Evolutionary conservation across 2,113 vertebrate species (phyloP), one percentile per base, ranked within the genome.

Genomic region (Tretioscincus oriximinensis): DNA sequence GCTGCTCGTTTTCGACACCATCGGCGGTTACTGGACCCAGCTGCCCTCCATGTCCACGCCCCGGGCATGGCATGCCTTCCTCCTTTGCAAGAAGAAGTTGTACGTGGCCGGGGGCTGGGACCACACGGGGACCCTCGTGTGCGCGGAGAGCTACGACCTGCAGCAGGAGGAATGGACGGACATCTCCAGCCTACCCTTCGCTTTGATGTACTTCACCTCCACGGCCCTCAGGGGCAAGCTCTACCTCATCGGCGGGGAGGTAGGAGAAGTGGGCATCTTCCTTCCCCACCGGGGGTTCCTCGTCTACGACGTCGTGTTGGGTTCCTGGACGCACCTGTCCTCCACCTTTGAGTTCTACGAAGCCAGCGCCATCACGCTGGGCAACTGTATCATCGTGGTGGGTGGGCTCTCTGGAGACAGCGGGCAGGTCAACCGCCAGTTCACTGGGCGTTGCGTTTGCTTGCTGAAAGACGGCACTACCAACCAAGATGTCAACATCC

Each of bases 161-260:
- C 73, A 83, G 0, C 86, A 86, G 14, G 54, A 64, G 14, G 64
- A 0, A 87, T 93, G 8, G 88, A 83, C 64, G 92, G 86, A 3
- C 85, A 91, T 47, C 73, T 80, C 0, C 31, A 18, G 0, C 1
- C 67, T 90, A 8, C 90, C 90, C 0, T 85, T 95, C 7, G 93
- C 93, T 0, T 78, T 95, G 83, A 91, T 94, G 3, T 93, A 94
- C 31, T 95, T 94, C 5, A 90, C 94, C 75, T 95, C 93, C 7
- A 92, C 94, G 0, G 84, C 94, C 0, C 74, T 96, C 2, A 91
- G 94, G 3, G 88, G 93, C 20, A 92, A 95, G 9, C 93, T 96
- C 2, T 96, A 96, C 85, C 90, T 96, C 47, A 91, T 96, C n/a
- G 96, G 96, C 2, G 96, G 96, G 22, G 94, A 95, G 77, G 76